Evolutionary conservation across 2,113 vertebrate genomes (phyloP), one percentile per base, ranked within the genome.

Genomic region (Litocranius walleri): DNA sequence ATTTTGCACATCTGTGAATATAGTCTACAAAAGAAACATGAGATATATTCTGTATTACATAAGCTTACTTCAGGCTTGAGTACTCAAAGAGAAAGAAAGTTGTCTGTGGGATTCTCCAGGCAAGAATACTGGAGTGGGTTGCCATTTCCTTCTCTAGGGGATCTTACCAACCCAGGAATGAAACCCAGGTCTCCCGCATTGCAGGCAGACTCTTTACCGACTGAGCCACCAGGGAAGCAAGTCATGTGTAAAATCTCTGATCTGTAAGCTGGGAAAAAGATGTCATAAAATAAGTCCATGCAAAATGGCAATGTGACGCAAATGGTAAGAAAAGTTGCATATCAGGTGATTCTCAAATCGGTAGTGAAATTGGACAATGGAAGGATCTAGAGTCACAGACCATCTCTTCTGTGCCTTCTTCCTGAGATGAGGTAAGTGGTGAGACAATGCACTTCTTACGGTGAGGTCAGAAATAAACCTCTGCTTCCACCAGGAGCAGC

Each of bases 401-500:
- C 9, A 17, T 17, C 43, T 4, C 25, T 30, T n/a, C 43, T 29
- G 29, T 36, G 23, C 25, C 48, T 83, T 50, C 59, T 67, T 83
- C 17, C 5, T 7, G 45, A 61, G 30, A 62, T 6, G 33, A 13
- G 30, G 1, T 36, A 21, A 21, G 43, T 36, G 25, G 30, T 62
- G 6, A 59, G 48, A 48, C 4, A 33, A 29, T 21, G 1, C 8
- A 57, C n/a, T 67, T 52, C 48, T 4, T n/a, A 3, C 0, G 0
- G n/a, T 23, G 19, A 3, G 11, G 36, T 40, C 45, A 15, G 25
- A 15, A 23, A 23, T 6, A 64, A 62, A 40, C 45, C 17, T 80
- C 30, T 21, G 45, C 77, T 29, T n/a, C 45, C 57, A 1, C 10
- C 25, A 62, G 30, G 30, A 21, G 5, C 6, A n/a, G 11, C 21